These are phyloP conservation scores for Limnothrissa miodon DNA, from an alignment of 2,113 vertebrate genomes.

Conservation along the genomic window DNA sequence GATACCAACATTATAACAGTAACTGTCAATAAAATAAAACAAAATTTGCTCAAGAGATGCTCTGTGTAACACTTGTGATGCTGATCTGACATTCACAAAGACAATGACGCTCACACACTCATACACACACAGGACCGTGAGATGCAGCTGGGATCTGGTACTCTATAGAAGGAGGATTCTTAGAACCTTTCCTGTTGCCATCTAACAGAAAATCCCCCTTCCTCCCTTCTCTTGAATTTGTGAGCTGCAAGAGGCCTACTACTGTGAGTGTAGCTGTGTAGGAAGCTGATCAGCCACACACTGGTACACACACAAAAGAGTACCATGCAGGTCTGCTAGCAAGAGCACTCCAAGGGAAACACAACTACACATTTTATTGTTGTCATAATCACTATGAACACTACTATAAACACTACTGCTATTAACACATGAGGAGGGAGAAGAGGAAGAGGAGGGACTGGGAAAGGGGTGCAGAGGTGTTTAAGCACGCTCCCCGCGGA, in stretches of 20 bases:
- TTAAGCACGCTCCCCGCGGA: conserved; percentile 77
- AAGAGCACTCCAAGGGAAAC: conserved; percentile 7
- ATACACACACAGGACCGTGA: neutral
- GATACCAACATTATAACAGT: conserved; percentile 14
- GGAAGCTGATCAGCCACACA: conserved; percentile 3
- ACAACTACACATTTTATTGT: conserved; percentile 30
- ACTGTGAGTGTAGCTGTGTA: neutral
- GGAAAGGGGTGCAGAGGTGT: conserved; percentile 24
- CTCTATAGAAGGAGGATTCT: neutral
- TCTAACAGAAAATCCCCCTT: no score
- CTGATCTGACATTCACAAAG: neutral
- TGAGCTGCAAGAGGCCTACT: neutral
- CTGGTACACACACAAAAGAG: conserved; percentile 25
- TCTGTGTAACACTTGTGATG: neutral
- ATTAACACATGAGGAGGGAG: conserved; percentile 30
- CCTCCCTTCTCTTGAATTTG: neutral
- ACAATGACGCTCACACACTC: neutral
- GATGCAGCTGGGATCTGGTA: neutral
- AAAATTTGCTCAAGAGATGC: conserved; percentile 27
- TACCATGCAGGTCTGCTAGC: conserved; percentile 21
- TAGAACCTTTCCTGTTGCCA: no score
- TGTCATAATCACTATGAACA: conserved; percentile 13
- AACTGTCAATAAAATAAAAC: conserved; percentile 23
- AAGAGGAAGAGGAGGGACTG: conserved; percentile 37
- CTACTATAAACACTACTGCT: neutral